Percentiles rank a stretch among this genome's conserved stretches.
These are phyloP conservation scores for Ochotona princeps DNA, from an alignment of 2,113 vertebrate genomes.

Conservation along the genomic window DNA sequence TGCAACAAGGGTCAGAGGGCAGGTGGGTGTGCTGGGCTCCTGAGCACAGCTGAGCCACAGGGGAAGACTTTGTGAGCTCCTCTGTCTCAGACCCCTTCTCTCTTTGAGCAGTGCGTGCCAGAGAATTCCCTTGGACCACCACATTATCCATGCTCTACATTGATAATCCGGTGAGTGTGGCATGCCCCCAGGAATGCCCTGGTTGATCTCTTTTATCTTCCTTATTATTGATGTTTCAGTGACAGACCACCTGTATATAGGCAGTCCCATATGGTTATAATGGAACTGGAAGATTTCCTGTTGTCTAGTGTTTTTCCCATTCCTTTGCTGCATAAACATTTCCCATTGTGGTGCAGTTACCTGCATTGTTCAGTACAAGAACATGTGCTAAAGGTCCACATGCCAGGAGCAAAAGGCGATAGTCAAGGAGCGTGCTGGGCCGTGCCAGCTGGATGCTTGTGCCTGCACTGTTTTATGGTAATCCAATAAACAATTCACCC, in stretches of 20 bases:
- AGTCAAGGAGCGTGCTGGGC: too few relatives aligned
- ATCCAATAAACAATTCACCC: background rate
- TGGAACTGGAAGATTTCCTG: background rate
- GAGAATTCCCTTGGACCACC: slow-evolving; percentile 88
- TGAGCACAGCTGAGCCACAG: background rate
- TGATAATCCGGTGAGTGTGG: slow-evolving; percentile 87
- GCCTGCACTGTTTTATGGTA: background rate
- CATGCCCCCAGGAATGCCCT: accelerated
- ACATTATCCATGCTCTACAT: slow-evolving; percentile 90
- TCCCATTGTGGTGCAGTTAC: background rate
- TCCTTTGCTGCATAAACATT: background rate
- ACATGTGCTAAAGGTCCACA: background rate
- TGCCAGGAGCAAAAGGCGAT: background rate
- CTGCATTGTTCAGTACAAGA: background rate
- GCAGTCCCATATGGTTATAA: background rate
- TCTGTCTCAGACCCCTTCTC: background rate
- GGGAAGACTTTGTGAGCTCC: background rate
- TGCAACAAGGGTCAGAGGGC: background rate
- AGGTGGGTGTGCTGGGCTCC: background rate
- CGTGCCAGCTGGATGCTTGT: background rate
- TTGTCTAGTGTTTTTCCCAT: background rate
- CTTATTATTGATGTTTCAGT: background rate
- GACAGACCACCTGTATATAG: background rate
- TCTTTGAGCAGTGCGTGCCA: slow-evolving; percentile 81
- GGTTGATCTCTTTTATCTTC: background rate